phyloP scores from a whole-genome alignment of 1,140 invertebrate species.

The Asobara japonica region DNA sequence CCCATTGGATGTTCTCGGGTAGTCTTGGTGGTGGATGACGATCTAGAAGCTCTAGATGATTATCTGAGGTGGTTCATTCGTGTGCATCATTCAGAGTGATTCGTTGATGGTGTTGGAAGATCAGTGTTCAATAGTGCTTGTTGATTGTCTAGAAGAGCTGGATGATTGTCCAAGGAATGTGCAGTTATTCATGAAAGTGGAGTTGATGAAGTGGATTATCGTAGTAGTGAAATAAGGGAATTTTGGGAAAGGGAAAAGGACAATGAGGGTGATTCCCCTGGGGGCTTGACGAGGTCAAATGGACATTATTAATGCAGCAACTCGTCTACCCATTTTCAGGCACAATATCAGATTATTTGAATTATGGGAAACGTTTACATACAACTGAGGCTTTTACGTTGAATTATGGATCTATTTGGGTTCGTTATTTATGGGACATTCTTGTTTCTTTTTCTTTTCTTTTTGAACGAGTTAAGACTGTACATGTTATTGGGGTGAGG shows the following conservation, averaged over 20 bases:
- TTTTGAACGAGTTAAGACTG: conserved; percentile 40
- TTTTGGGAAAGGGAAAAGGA: neutral
- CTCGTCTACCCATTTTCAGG: conserved; percentile 13
- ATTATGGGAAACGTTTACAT: neutral
- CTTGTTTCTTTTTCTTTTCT: too few relatives aligned
- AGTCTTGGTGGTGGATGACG: too few relatives aligned
- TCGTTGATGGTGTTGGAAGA: too few relatives aligned
- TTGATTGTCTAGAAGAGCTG: too few relatives aligned
- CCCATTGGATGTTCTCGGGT: too few relatives aligned
- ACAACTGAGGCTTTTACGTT: neutral
- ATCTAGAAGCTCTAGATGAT: too few relatives aligned
- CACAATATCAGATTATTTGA: conserved; percentile 39
- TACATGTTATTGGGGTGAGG: conserved; percentile 33
- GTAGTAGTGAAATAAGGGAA: neutral
- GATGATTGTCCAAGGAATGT: neutral
- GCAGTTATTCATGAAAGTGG: neutral
- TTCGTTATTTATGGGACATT: neutral
- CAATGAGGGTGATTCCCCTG: neutral
- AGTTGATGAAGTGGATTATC: conserved; percentile 3
- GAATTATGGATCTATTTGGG: neutral
- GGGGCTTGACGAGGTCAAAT: conserved; percentile 41
- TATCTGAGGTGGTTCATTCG: too few relatives aligned
- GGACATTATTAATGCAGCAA: conserved; percentile 11
- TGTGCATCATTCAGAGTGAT: too few relatives aligned
- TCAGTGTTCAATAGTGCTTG: too few relatives aligned